Conservation (phyloP, 1,140 invertebrate species). For the Drepana arcuata region DNA sequence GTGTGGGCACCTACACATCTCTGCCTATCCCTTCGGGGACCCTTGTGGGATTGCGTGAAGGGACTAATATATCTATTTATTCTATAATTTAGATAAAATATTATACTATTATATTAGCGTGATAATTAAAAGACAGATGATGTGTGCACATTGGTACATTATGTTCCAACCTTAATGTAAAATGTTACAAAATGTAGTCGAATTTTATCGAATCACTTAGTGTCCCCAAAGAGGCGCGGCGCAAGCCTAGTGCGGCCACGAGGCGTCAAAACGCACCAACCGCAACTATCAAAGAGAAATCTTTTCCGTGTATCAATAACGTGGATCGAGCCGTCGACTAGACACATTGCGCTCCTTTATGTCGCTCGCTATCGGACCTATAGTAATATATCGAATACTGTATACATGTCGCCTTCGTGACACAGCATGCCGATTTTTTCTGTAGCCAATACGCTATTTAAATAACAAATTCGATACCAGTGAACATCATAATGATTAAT, state of each 20-base stretch:
- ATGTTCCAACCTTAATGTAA: not conserved
- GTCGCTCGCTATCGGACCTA: no score
- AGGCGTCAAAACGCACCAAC: slow-evolving; percentile 63
- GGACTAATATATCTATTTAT: no score
- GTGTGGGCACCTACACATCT: no score
- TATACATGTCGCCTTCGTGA: slow-evolving; percentile 2
- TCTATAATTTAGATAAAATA: no score
- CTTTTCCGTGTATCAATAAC: slow-evolving; percentile 73
- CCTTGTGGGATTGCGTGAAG: no score
- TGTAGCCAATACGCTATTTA: slow-evolving; percentile 1
- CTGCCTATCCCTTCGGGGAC: no score
- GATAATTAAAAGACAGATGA: no score
- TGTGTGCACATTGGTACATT: slow-evolving; percentile 12
- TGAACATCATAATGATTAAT: not conserved
- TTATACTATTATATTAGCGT: no score
- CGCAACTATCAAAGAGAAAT: slow-evolving; percentile 73
- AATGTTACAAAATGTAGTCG: no score
- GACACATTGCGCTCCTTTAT: slow-evolving; percentile 43
- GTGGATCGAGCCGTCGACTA: slow-evolving; percentile 43
- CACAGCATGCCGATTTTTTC: slow-evolving; percentile 3
- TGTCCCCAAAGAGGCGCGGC: not conserved
- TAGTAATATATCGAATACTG: no score
- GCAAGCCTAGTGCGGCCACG: slow-evolving; percentile 17
- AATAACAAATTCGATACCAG: not conserved
- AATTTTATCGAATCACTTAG: slow-evolving; percentile 16